Base-by-base conservation (phyloP, 53 echinoderm and acorn worm genomes). In the Astropecten irregularis region DNA sequence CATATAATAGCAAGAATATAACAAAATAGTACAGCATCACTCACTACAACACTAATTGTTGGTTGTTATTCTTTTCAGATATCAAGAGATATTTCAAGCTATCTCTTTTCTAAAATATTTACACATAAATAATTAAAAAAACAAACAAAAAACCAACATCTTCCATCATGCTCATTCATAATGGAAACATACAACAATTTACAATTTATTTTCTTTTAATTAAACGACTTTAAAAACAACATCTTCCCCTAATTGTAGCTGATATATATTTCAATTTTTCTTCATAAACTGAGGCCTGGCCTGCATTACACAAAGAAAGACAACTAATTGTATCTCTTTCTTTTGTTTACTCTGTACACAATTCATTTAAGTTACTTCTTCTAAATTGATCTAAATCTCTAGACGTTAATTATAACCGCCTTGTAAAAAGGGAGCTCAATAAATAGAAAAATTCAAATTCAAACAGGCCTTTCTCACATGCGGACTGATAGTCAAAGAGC, bases 261-360 rank as follows among this genome's bases (percentile, higher is more conserved):
- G 74, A 56, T 57, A 50, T 50, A 36, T 37, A 36, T 36, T 29
- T 36, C 29, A 37, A 19, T 64, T n/a, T 44, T 29, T 56, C 74
- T 58, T 27, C 74, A 74, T 58, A 42, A 26, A n/a, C 37, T 35
- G 74, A 55, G 74, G 74, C 58, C 38, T 39, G 57, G 74, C 74
- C 74, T 74, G 35, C 74, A 55, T n/a, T n/a, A 40, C 36, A 74
- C 38, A 39, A 74, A 74, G 74, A 74, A 74, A 74, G 74, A 74
- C 74, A 34, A 42, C 11, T 42, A 42, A 42, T 42, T 42, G 6
- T 8, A 42, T 42, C 11, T 42, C 42, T 42, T 40, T 56, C 25
- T 38, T 70, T 74, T 55, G 22, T 37, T 63, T 42, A 6, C 42
- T 63, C 29, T 66, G 40, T 74, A 74, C 74, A 74, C 57, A 74